Evolutionary conservation across 2,113 vertebrate genomes (phyloP), one percentile per base, ranked within the genome.

Genomic region (Megaceryle maxima): DNA sequence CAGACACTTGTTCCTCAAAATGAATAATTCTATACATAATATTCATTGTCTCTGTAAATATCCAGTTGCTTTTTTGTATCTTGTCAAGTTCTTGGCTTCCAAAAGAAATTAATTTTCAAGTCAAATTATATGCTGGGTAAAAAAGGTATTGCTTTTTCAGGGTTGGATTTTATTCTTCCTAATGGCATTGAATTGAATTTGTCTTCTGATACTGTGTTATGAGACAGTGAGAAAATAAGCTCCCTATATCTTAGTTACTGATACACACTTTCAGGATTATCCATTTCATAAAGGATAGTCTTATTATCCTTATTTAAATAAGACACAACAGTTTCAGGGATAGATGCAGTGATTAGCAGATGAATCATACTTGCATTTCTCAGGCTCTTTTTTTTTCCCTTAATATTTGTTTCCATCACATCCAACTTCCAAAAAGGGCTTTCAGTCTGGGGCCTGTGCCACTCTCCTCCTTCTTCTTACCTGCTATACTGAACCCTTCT

Each of bases 201-300:
- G 48, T 83, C 57, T 92, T 81, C 83, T 68, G 69, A 56, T 78
- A 88, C 51, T 39, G 33, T 78, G 13, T 50, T 90, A 86, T 20
- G 62, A 93, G 62, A 73, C 53, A 91, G 53, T 60, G 83, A 88
- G 69, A 93, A 95, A 95, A 92, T 81, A 94, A 94, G 66, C 37
- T 91, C 60, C 44, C 60, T 90, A 3, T 68, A 41, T 95, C 74
- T 90, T 91, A 56, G 68, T 35, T 89, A 73, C 66, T 89, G 69
- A 69, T 72, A 73, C 35, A 64, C 60, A n/a, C 48, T 92, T 83
- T 31, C 21, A 44, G 83, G 64, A 88, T 90, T 95, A 81, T 63
- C 39, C 1, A 0, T 96, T 93, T 88, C 63, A 56, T 63, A 90
- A 90, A 90, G 72, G 51, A 75, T 76, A 87, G 22, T 51, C 33